Evolutionary conservation across 2,797 vertebrate species (phyloP), one percentile per base, ranked within the genome.

Genomic region (Triplophysa bombifrons): DNA sequence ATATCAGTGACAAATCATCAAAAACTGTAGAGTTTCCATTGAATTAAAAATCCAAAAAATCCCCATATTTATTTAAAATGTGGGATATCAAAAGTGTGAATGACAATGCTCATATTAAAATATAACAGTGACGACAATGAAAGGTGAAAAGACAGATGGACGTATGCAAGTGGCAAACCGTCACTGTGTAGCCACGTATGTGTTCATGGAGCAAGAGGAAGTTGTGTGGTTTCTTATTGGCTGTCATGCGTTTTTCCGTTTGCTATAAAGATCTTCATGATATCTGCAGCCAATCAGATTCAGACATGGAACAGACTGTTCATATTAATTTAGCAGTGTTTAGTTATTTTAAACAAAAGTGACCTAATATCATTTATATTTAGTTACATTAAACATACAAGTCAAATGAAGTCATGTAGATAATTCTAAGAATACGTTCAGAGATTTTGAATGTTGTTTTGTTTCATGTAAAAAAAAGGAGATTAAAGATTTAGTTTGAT

Each of bases 91-190:
- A 67, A 67, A 44, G 3, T 4, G 11, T 73, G 11, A 16, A 25
- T 51, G 10, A 58, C 16, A 11, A 53, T 55, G 46, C n/a, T 30
- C 20, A 51, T 66, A 30, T 56, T 3, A 14, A 66, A 66, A 80
- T 44, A 79, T 9, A 1, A 1, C 0, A 71, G 78, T 88, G 90
- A 90, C 73, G 85, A 82, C 73, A 83, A 17, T 65, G 86, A 87
- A 83, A 88, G 63, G n/a, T 34, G 12, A 6, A 9, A 11, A 41
- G 22, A 25, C 22, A 38, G 44, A 41, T 12, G 17, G 25, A 68
- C 46, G 63, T 50, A 75, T 78, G 55, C 44, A 64, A 48, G 34
- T 25, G 48, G 27, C 64, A 44, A 22, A 51, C n/a, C 0, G 5
- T 34, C 56, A 10, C 16, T 2, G 53, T 73, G 46, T 10, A 56